Evolutionary conservation across 2,797 vertebrate species (phyloP).

Genomic region (Sylvia borin): DNA sequence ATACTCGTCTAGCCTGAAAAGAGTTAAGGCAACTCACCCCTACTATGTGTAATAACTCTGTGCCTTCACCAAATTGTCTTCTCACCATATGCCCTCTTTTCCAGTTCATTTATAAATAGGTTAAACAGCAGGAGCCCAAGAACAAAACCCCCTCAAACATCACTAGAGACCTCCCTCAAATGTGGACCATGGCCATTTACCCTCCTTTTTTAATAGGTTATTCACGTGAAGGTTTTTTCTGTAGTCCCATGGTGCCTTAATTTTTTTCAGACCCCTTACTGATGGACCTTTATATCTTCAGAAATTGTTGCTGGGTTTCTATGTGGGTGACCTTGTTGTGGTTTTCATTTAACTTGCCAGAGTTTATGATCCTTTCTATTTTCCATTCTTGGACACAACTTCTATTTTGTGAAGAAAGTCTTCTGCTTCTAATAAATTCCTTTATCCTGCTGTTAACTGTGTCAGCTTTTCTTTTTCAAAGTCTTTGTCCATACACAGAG

Average conservation of each 20-base stretch:
- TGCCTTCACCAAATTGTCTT: neutral
- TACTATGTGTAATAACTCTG: neutral
- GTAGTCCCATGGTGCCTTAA: neutral
- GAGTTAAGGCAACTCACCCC: neutral
- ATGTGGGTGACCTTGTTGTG: neutral
- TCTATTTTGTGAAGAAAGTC: slow-evolving; percentile 4
- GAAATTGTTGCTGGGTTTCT: neutral
- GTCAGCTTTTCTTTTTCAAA: slow-evolving; percentile 24
- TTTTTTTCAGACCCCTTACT: slow-evolving; percentile 6
- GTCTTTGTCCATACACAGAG: neutral
- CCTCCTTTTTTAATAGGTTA: neutral
- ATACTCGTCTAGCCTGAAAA: neutral
- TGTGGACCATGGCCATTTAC: neutral
- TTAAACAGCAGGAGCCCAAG: neutral
- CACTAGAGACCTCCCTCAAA: neutral
- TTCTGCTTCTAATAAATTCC: slow-evolving; percentile 48
- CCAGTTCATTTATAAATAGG: neutral
- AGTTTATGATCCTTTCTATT: slow-evolving; percentile 12
- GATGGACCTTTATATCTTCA: neutral
- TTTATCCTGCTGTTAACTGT: slow-evolving; percentile 14
- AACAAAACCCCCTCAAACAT: neutral
- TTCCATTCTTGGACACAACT: slow-evolving; percentile 9
- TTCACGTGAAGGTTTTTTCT: neutral
- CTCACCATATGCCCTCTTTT: neutral
- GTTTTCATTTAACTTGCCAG: slow-evolving; percentile 8